Percentiles rank a stretch among this genome's conserved stretches.
Conservation (phyloP, 2,113 vertebrate species). For the Psephotus haematonotus region DNA sequence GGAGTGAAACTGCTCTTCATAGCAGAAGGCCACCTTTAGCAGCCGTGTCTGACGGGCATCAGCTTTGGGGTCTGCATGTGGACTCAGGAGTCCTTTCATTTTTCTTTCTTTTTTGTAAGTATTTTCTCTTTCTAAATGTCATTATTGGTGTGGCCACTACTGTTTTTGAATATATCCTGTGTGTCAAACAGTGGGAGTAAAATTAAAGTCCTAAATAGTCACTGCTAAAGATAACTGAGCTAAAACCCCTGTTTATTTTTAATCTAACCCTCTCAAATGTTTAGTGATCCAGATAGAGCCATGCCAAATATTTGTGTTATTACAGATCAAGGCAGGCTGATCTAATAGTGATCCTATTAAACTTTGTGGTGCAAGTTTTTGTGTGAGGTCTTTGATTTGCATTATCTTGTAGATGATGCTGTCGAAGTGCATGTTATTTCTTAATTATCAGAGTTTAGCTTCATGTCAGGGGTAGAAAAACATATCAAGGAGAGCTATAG, state of each 20-base stretch:
- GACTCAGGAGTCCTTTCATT: not conserved
- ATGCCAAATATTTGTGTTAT: not conserved
- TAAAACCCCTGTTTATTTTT: not conserved
- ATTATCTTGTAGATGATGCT: not conserved
- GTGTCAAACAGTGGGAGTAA: not conserved
- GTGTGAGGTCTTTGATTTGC: not conserved
- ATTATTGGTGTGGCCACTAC: not conserved
- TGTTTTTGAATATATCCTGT: not conserved
- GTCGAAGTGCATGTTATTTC: not conserved
- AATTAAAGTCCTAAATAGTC: not conserved
- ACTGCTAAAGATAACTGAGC: not conserved
- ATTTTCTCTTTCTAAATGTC: not conserved
- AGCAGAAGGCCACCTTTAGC: not conserved
- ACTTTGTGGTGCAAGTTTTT: not conserved
- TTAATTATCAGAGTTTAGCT: not conserved
- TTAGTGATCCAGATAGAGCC: not conserved
- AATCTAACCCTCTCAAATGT: not conserved
- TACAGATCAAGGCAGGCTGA: not conserved
- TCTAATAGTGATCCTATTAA: not conserved
- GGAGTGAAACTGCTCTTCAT: not conserved
- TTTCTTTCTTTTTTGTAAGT: not conserved
- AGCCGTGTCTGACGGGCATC: not conserved
- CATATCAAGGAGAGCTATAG: not conserved
- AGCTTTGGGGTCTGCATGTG: not conserved
- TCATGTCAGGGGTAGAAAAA: not conserved